Conservation (phyloP, 2,797 vertebrate genomes). For the Serranus cabrilla region DNA sequence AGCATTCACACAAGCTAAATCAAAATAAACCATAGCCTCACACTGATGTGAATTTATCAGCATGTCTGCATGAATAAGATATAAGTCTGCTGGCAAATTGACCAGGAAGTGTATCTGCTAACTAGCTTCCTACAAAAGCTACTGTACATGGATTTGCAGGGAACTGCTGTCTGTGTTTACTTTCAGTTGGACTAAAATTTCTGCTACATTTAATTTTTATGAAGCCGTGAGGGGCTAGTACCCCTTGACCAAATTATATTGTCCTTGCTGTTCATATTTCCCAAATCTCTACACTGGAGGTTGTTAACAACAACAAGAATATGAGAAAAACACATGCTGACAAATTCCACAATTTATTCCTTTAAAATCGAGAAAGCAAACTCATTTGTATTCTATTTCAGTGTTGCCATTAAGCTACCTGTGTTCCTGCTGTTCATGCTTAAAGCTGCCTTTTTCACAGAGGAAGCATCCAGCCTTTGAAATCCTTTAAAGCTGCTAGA, state of each 20-base stretch:
- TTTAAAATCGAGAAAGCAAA: not conserved
- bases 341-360: conserved; percentile 5
- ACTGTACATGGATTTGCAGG: not conserved
- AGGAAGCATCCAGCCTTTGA: conserved; percentile 41
- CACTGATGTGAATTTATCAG: not conserved
- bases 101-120: not conserved
- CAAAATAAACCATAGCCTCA: conserved; percentile 6
- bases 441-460: conserved; percentile 33
- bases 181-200: not conserved
- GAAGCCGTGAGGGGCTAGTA: not conserved
- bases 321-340: not conserved
- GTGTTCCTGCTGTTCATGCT: conserved; percentile 17
- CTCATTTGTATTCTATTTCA: conserved; percentile 22
- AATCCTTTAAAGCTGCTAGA: conserved; percentile 41
- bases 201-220: not conserved
- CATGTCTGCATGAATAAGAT: not conserved
- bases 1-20: not conserved
- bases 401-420: conserved; percentile 17
- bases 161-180: not conserved
- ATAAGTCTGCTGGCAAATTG: not conserved
- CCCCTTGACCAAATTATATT: not conserved
- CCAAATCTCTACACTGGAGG: not conserved
- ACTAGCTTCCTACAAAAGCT: not conserved
- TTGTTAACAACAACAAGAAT: not conserved
- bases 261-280: conserved; percentile 4